A percentile compares a stretch with the other conserved stretches of the same genome.
phyloP scores from a whole-genome alignment of 2,888 invertebrate genomes.

The Cylindroiulus punctatus region DNA sequence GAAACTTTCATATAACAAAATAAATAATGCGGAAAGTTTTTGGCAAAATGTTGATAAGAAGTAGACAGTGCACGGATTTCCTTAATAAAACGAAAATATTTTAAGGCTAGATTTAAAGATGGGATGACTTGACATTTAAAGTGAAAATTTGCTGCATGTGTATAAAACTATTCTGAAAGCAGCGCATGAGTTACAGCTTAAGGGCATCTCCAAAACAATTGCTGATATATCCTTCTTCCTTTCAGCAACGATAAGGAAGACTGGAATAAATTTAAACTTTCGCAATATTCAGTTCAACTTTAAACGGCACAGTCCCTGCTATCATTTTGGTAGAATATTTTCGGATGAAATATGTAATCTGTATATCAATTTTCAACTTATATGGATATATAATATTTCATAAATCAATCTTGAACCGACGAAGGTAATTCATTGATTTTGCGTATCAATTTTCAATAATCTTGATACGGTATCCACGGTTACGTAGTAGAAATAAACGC shows the following conservation, averaged over 20 bases:
- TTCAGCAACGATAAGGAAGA: not conserved
- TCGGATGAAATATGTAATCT: not conserved
- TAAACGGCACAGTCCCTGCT: not conserved
- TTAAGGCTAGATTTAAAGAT: not conserved
- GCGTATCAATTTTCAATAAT: slow-evolving; percentile 4
- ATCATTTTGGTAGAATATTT: not conserved
- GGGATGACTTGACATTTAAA: not conserved
- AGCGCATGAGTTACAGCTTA: not conserved
- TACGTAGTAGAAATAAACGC: not conserved
- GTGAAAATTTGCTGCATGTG: not conserved
- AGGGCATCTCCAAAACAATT: not conserved
- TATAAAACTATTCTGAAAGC: not conserved
- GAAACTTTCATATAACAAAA: no score
- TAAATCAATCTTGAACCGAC: not conserved
- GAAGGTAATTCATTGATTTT: slow-evolving; percentile 9
- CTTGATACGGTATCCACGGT: not conserved
- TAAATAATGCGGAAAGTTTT: no score
- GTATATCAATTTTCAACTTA: not conserved
- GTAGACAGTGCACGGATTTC: not conserved
- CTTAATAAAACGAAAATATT: not conserved
- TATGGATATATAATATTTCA: not conserved
- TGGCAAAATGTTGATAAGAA: not conserved
- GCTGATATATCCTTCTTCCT: not conserved
- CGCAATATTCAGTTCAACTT: not conserved
- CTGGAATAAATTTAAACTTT: not conserved